Evolutionary conservation across 1,140 invertebrate genomes (phyloP).

Genomic region (Drosophila subobscura): DNA sequence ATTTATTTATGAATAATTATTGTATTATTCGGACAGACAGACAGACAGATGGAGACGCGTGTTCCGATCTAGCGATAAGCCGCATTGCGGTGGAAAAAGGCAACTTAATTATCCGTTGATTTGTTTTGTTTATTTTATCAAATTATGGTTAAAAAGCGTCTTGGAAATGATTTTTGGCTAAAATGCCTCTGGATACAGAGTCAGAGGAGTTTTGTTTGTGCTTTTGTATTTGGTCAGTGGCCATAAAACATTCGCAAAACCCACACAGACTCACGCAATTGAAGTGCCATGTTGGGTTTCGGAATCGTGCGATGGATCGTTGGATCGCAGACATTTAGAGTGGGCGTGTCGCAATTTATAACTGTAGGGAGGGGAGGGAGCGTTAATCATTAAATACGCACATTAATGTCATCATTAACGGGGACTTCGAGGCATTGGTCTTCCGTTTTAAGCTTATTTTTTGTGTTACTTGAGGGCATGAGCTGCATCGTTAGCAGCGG

Average conservation of each 20-base stretch:
- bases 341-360: constrained; percentile 33
- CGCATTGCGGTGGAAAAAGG: constrained; percentile 10
- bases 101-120: constrained; percentile 56
- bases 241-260: constrained; percentile 50
- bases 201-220: constrained; percentile 38
- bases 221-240: constrained; percentile 45
- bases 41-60: constrained; percentile 16
- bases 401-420: constrained; percentile 37
- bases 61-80: constrained; percentile 17
- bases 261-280: constrained; percentile 43
- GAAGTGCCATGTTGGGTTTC: not conserved
- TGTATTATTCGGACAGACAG: constrained; percentile 26
- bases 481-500: no score
- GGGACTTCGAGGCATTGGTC: not conserved
- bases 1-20: constrained; percentile 32
- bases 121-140: constrained; percentile 25
- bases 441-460: no score
- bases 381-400: constrained; percentile 7
- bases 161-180: constrained; percentile 48
- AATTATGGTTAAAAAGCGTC: constrained; percentile 43
- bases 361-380: constrained; percentile 8
- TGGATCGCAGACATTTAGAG: not conserved
- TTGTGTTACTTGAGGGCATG: no score
- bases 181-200: constrained; percentile 38
- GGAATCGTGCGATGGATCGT: constrained; percentile 3